Percentiles rank a stretch among this genome's conserved stretches.
Conservation (phyloP, 2,113 vertebrate species). For the Casuarius casuarius region DNA sequence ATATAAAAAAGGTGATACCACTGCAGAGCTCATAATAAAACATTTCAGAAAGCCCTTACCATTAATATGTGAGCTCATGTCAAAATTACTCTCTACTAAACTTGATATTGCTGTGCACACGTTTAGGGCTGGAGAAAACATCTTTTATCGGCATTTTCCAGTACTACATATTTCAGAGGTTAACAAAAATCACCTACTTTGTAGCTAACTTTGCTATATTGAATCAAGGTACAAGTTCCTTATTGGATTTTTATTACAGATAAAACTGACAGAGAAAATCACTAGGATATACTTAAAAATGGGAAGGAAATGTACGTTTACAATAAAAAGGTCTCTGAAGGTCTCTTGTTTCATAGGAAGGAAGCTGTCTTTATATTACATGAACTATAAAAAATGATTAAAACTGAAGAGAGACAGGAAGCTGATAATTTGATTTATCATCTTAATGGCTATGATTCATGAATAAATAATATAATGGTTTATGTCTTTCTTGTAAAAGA, state of each 20-base stretch:
- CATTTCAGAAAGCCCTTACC: not conserved
- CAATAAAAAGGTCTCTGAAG: constrained; percentile 77
- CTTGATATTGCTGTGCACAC: not conserved
- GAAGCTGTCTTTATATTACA: constrained; percentile 82
- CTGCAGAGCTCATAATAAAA: not conserved
- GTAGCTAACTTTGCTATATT: constrained; percentile 42
- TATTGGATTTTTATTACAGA: constrained; percentile 70
- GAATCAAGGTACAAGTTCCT: constrained; percentile 67
- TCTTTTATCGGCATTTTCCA: not conserved
- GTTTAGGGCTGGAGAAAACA: not conserved
- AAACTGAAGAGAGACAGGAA: constrained; percentile 79
- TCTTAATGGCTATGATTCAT: constrained; percentile 84
- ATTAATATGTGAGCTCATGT: not conserved
- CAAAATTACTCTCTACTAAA: not conserved
- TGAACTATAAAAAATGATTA: constrained; percentile 83
- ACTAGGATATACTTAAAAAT: constrained; percentile 68
- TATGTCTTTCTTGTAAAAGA: constrained; percentile 79
- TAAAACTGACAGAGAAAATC: constrained; percentile 70
- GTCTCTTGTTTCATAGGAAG: constrained; percentile 81
- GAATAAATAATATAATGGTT: constrained; percentile 82
- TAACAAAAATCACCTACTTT: constrained; percentile 60
- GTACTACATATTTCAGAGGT: constrained; percentile 28
- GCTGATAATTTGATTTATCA: constrained; percentile 83
- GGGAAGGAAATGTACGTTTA: constrained; percentile 74
- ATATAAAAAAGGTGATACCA: too few species aligned